A percentile compares a stretch with the other conserved stretches of the same genome.
Conservation (phyloP, 53 echinoderm and acorn worm genomes). For the Luidia sarsii region DNA sequence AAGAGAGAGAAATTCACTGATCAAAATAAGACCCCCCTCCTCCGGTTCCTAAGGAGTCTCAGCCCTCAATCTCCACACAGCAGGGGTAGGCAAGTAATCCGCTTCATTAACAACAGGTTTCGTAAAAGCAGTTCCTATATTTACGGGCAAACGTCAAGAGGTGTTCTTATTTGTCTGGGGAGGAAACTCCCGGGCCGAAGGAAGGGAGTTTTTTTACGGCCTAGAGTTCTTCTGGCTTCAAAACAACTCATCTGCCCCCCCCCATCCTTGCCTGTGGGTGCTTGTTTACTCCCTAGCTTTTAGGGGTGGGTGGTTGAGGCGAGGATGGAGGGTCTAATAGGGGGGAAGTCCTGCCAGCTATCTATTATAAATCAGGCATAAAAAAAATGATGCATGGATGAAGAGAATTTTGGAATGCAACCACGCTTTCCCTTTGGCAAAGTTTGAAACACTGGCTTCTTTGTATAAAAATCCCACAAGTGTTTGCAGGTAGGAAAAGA, state of each 20-base stretch:
- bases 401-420: too few species aligned
- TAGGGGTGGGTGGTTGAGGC: background rate
- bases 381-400: background rate
- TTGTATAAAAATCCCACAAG: too few species aligned
- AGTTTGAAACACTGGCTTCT: too few species aligned
- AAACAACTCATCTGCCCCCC: background rate
- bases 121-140: background rate
- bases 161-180: slow-evolving; percentile 12
- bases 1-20: background rate
- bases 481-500: too few species aligned
- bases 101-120: too few species aligned
- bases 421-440: too few species aligned
- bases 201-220: slow-evolving; percentile 30
- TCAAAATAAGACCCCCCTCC: background rate
- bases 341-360: slow-evolving; percentile 11
- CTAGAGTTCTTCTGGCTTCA: too few species aligned
- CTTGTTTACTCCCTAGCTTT: background rate
- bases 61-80: background rate
- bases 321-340: background rate
- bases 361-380: background rate
- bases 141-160: slow-evolving; percentile 6
- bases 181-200: slow-evolving; percentile 29
- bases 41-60: background rate
- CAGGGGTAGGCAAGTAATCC: slow-evolving; percentile 1
- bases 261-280: background rate